Evolutionary conservation across 2,113 vertebrate species (phyloP).

Genomic region (Eptesicus fuscus): DNA sequence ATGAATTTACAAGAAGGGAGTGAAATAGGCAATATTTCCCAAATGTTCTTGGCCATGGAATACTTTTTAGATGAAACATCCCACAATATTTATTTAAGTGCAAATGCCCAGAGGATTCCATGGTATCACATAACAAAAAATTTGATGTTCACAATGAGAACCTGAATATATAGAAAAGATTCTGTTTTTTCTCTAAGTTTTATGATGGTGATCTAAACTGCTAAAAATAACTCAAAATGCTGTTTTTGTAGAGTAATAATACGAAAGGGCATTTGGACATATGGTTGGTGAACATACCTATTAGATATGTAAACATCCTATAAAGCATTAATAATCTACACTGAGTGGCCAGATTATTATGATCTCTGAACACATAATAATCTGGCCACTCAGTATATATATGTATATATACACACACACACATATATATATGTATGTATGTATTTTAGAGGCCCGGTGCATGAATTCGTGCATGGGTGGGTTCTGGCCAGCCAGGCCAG

Average conservation of each 20-base stretch:
- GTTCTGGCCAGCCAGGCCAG: too few relatives aligned
- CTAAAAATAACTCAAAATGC: not conserved
- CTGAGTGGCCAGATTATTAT: too few relatives aligned
- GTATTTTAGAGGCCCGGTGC: too few relatives aligned
- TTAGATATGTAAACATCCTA: not conserved
- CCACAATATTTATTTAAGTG: not conserved
- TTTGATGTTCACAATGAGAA: not conserved
- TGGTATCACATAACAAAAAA: constrained; percentile 5
- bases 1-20: not conserved
- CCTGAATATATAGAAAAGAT: not conserved
- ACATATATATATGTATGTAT: too few relatives aligned
- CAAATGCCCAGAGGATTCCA: not conserved
- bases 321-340: not conserved
- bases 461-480: too few relatives aligned
- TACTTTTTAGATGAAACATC: not conserved
- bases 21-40: not conserved
- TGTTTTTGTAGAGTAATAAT: not conserved
- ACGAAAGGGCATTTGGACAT: not conserved
- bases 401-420: too few relatives aligned
- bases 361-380: too few relatives aligned
- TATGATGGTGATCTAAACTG: not conserved
- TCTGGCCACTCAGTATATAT: too few relatives aligned
- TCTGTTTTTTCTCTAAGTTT: not conserved
- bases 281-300: not conserved
- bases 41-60: not conserved